Base-by-base conservation (phyloP, 2,113 vertebrate genomes). In the Gnathonemus echidnorhynchus region DNA sequence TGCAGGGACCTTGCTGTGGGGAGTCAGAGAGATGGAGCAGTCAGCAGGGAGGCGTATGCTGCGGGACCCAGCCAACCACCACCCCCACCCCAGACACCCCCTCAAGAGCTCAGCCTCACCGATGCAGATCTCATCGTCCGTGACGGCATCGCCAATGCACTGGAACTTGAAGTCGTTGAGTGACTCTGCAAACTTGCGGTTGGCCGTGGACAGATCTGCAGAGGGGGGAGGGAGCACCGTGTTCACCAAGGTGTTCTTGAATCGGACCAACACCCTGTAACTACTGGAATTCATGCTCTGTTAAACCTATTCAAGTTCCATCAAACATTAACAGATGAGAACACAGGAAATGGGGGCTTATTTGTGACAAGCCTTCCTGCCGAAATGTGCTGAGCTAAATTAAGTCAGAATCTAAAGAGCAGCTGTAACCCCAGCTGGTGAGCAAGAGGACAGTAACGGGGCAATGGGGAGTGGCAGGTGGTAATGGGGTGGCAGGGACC, bases 151-250 rank as follows among this genome's bases (percentile, higher is more conserved):
- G 0, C 98, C 98, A 2, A 99, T 99, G 93, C 98, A 99, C 93
- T 97, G 97, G 93, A 99, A 99, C 91, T 99, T 99, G 42, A 99
- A 99, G 91, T 99, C 98, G 0, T 99, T 99, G 92, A 99, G 96
- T 10, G 98, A 99, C 91, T 98, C 98, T 0, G 98, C 98, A 89
- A 99, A 99, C 94, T 99, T 99, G 94, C 98, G 96, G 95, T 99
- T 98, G 19, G 97, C 98, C 0, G 96, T 95, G 0, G 98, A 99
- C 52, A 99, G 94, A 96, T 97, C 98, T 99, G 95, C n/a, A 92
- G 91, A 66, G 62, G 74, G 62, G 15, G 35, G 13, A 19, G 31
- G 35, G 10, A 2, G 74, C 35, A 39, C 39, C 39, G 35, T 2
- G 5, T 39, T 77, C 35, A 77, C 35, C 35, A 19, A 15, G 70